Evolutionary conservation across 2,797 vertebrate genomes (phyloP), one percentile per base, ranked within the genome.

Genomic region (Cebuella pygmaea): DNA sequence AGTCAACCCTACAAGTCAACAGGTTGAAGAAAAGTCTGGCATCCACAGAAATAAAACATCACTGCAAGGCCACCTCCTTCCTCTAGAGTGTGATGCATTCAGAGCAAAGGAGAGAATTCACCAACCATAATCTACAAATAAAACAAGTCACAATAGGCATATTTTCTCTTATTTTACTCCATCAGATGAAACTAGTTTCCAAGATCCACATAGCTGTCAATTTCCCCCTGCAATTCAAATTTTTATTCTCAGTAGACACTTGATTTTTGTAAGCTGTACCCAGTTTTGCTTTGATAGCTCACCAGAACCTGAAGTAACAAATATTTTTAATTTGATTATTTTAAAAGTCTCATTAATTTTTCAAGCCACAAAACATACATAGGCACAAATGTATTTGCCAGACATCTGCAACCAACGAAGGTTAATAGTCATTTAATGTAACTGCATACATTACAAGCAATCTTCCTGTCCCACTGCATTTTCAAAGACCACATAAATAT

Each of bases 261-360:
- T 96, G 74, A 74, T 93, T 97, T 97, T 90, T 92, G 8, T 89
- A 90, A 90, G 72, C 41, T 48, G 14, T 79, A 96, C 76, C 81
- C 46, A 82, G 55, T 57, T 82, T 90, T 90, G 36, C 86, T 95
- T 94, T 95, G 81, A 96, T 61, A 94, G 74, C 83, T 41, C 33
- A 95, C 17, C 92, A 96, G 72, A 88, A 98, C 17, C 15, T 36
- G 59, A 64, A 55, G 81, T 88, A 97, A 72, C 61, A 90, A 46
- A 61, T 26, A 93, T 8, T 78, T 97, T 97, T 95, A 81, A 92
- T 96, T 96, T 93, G 84, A 95, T 93, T 72, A 96, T 90, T 91
- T 95, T 81, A 93, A 98, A 94, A 93, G 6, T 83, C 76, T 87
- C 84, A 97, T 95, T 94, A 95, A 93, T 95, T 96, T 97, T 97